These are phyloP conservation scores for Spea hammondii DNA, from an alignment of 2,797 vertebrate species.

Conservation along the genomic window DNA sequence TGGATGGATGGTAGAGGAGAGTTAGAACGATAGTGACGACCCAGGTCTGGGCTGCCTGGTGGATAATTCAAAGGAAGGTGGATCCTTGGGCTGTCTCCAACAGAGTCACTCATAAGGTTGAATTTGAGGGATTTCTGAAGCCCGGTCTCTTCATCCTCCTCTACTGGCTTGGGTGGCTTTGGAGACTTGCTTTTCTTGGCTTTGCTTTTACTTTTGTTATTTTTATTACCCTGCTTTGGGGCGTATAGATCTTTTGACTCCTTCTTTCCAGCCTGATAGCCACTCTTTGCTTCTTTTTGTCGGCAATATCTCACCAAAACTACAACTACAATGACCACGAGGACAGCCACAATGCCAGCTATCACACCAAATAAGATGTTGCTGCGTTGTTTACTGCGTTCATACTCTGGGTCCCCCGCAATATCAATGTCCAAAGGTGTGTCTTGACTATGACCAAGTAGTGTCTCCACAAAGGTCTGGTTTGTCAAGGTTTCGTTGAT, in stretches of 20 bases:
- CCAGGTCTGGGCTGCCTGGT: slow-evolving; percentile 90
- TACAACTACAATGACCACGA: slow-evolving; percentile 85
- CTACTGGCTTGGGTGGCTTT: slow-evolving; percentile 85
- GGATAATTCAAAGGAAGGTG: slow-evolving; percentile 95
- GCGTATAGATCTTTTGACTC: slow-evolving; percentile 94
- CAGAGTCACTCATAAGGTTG: slow-evolving; percentile 89
- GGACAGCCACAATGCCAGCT: slow-evolving; percentile 84
- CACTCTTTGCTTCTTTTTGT: slow-evolving; percentile 92
- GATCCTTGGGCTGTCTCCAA: slow-evolving; percentile 91
- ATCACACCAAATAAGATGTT: slow-evolving; percentile 90
- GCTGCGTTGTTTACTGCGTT: slow-evolving; percentile 80
- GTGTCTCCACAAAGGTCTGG: slow-evolving; percentile 83
- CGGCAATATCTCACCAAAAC: slow-evolving; percentile 87
- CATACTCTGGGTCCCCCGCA: slow-evolving; percentile 90
- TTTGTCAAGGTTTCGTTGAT: slow-evolving; percentile 92
- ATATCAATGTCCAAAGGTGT: slow-evolving; percentile 93
- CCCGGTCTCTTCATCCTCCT: slow-evolving; percentile 90
- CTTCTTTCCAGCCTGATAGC: slow-evolving; percentile 96
- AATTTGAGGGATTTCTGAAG: slow-evolving; percentile 93
- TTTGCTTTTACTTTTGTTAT: slow-evolving; percentile 82
- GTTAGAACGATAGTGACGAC: slow-evolving; percentile 96
- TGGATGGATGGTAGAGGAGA: slow-evolving; percentile 95
- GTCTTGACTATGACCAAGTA: slow-evolving; percentile 93
- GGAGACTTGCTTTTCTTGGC: slow-evolving; percentile 91
- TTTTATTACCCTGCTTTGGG: slow-evolving; percentile 89